A percentile compares a stretch with the other conserved stretches of the same genome.
These are phyloP conservation scores for Amblyornis subalaris DNA, from an alignment of 2,113 vertebrate genomes.

Conservation along the genomic window DNA sequence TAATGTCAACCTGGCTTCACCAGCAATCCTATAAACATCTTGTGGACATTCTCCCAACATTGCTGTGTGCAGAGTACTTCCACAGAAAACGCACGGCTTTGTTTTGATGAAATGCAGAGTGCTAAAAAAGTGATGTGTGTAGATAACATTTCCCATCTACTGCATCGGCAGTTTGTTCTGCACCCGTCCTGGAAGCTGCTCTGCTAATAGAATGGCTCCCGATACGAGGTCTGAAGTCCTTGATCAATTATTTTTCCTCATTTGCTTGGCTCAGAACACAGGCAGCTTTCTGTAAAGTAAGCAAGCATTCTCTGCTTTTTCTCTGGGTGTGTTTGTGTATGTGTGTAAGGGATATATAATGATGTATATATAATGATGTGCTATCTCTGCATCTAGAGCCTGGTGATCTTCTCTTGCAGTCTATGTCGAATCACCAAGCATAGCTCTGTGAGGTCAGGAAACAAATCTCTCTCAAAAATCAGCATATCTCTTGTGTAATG, in stretches of 20 bases:
- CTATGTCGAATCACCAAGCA: neutral
- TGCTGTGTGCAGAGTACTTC: neutral
- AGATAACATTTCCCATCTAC: neutral
- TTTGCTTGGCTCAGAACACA: neutral
- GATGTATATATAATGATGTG: neutral
- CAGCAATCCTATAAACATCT: neutral
- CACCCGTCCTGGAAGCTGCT: neutral
- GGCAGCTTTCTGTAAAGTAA: neutral
- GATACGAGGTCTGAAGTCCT: neutral
- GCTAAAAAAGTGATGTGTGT: neutral
- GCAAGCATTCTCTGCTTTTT: conserved; percentile 2
- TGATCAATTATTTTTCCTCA: neutral
- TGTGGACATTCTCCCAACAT: neutral
- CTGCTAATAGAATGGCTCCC: neutral
- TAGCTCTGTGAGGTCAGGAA: neutral
- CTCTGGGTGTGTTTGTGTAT: neutral
- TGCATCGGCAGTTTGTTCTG: neutral
- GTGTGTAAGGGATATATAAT: neutral
- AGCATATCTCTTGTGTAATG: neutral
- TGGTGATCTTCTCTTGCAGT: neutral
- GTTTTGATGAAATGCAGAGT: neutral
- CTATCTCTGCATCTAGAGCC: neutral
- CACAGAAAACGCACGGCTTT: neutral
- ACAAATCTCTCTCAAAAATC: neutral
- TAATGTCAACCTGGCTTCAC: neutral